Conservation (phyloP, 1,140 invertebrate species). For the Rhagoletis pomonella region DNA sequence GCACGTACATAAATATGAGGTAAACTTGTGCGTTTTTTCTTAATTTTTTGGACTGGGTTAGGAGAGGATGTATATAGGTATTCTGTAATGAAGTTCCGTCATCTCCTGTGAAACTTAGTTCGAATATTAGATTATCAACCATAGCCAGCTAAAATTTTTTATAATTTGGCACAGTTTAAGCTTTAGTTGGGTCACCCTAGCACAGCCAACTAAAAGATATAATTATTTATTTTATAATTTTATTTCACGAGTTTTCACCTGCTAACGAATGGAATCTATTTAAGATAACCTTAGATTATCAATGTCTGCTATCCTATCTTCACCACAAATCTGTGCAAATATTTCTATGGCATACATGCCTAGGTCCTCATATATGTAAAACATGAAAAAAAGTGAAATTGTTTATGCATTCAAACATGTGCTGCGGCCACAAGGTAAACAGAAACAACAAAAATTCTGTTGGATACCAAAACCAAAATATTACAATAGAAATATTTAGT, state of each 20-base stretch:
- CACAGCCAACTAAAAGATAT: background rate
- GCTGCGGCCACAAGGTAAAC: background rate
- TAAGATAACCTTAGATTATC: slow-evolving; percentile 19
- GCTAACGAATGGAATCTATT: background rate
- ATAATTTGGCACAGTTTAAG: no score
- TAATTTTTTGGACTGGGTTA: no score
- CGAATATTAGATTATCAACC: no score
- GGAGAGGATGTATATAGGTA: no score
- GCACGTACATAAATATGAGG: no score
- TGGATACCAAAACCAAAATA: background rate
- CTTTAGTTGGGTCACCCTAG: no score
- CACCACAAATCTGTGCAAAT: slow-evolving; percentile 4
- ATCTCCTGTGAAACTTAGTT: no score
- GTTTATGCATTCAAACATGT: slow-evolving; percentile 18
- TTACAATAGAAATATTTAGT: background rate
- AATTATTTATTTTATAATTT: background rate
- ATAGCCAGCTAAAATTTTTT: no score
- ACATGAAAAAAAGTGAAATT: background rate
- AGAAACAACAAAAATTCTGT: background rate
- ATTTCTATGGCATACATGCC: background rate
- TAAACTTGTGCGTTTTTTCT: no score
- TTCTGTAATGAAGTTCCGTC: no score
- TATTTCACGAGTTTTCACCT: slow-evolving; percentile 33
- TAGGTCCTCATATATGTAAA: background rate
- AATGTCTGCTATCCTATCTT: background rate